phyloP scores from a whole-genome alignment of 1,140 invertebrate genomes.

The Hestina assimilis region DNA sequence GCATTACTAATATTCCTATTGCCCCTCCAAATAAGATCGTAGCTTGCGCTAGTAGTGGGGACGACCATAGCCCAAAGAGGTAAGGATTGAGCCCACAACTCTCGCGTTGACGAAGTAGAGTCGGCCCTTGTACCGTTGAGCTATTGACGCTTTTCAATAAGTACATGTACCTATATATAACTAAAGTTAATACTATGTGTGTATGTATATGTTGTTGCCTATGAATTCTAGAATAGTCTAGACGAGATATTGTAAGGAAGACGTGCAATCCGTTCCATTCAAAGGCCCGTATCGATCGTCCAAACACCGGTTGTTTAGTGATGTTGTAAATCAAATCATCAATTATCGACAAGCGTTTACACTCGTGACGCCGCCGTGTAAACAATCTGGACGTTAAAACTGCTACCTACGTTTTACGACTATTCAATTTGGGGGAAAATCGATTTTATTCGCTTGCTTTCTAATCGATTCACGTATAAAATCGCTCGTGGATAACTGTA shows the following conservation, averaged over 20 bases:
- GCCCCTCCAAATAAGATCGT: too few relatives aligned
- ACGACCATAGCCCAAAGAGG: too few relatives aligned
- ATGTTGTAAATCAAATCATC: constrained; percentile 78
- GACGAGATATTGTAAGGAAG: constrained; percentile 11
- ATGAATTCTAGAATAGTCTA: constrained; percentile 11
- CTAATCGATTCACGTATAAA: constrained; percentile 66
- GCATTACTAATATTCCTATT: too few relatives aligned
- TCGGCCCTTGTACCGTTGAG: too few relatives aligned
- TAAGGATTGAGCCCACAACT: too few relatives aligned
- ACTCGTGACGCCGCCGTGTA: constrained; percentile 73
- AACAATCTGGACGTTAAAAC: constrained; percentile 72
- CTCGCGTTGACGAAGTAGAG: too few relatives aligned
- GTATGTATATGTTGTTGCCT: not conserved
- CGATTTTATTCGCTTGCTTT: constrained; percentile 76
- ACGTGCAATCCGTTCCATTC: constrained; percentile 45
- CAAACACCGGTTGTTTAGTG: constrained; percentile 76
- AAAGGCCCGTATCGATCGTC: constrained; percentile 59
- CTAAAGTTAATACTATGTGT: not conserved
- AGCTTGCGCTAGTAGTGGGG: too few relatives aligned
- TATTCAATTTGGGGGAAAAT: constrained; percentile 75
- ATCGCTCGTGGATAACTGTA: constrained; percentile 46
- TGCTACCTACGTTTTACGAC: constrained; percentile 72
- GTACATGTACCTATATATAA: too few relatives aligned
- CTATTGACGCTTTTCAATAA: too few relatives aligned
- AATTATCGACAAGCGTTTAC: constrained; percentile 77